Percentiles rank a stretch among this genome's conserved stretches.
These are phyloP conservation scores for Crocallis elinguaria DNA, from an alignment of 2,888 invertebrate genomes.

Conservation along the genomic window DNA sequence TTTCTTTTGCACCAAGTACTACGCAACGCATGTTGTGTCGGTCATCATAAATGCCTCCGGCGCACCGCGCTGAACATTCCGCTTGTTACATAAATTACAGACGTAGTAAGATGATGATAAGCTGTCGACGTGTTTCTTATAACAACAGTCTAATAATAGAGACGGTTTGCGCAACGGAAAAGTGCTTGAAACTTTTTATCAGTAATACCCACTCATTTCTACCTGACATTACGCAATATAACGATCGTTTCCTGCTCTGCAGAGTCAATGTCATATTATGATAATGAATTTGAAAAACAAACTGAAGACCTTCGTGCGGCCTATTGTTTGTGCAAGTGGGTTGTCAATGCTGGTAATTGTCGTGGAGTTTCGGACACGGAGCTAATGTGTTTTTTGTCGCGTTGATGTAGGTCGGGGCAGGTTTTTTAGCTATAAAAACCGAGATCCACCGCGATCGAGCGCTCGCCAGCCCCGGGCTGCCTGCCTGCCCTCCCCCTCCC, in stretches of 20 bases:
- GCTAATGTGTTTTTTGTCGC: slow-evolving; percentile 57
- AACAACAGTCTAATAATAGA: slow-evolving; percentile 15
- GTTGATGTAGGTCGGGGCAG: slow-evolving; percentile 78
- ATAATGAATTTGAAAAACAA: slow-evolving; percentile 53
- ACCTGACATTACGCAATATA: slow-evolving; percentile 37
- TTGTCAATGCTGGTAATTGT: slow-evolving; percentile 46
- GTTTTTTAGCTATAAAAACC: slow-evolving; percentile 67
- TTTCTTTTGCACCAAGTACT: slow-evolving; percentile 37
- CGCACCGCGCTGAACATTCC: slow-evolving; percentile 30
- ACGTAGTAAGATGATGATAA: slow-evolving; percentile 33
- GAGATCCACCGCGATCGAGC: slow-evolving; percentile 54
- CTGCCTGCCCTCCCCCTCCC: slow-evolving; percentile 33
- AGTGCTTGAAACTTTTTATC: slow-evolving; percentile 17
- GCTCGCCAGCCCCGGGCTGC: slow-evolving; percentile 41
- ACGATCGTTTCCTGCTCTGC: slow-evolving; percentile 45
- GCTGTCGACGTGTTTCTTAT: slow-evolving; percentile 24
- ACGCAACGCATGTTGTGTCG: slow-evolving; percentile 21
- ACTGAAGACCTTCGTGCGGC: slow-evolving; percentile 43
- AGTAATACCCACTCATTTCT: slow-evolving; percentile 14
- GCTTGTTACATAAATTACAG: slow-evolving; percentile 35
- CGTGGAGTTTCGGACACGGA: slow-evolving; percentile 42
- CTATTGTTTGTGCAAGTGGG: slow-evolving; percentile 44
- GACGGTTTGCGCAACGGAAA: slow-evolving; percentile 1
- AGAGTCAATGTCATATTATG: slow-evolving; percentile 51
- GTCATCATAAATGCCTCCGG: slow-evolving; percentile 33